Evolutionary conservation across 1,140 invertebrate species (phyloP).

Genomic region (Lordiphosa collinella): DNA sequence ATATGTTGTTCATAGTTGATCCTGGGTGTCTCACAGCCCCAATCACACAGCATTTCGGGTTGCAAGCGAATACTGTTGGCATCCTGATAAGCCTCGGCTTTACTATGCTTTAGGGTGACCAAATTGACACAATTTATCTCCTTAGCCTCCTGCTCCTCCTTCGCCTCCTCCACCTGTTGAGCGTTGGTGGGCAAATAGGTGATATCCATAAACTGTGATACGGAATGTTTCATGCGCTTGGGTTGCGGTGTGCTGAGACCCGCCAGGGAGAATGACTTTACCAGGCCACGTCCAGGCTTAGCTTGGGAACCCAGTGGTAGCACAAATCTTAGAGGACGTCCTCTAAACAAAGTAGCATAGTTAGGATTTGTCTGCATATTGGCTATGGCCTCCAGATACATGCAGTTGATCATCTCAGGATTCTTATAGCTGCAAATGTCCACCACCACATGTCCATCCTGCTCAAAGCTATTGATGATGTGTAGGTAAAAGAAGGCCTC

Average conservation of each 20-base stretch:
- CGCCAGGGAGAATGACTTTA: constrained; percentile 63
- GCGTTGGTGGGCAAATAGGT: constrained; percentile 59
- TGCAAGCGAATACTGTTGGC: constrained; percentile 81
- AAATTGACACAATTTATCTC: constrained; percentile 74
- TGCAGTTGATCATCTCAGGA: constrained; percentile 90
- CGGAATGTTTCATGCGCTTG: constrained; percentile 53
- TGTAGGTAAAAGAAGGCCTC: constrained; percentile 92
- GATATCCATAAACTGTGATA: constrained; percentile 62
- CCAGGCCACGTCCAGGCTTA: constrained; percentile 23
- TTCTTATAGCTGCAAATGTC: constrained; percentile 92
- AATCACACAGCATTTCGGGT: constrained; percentile 85
- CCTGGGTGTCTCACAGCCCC: constrained; percentile 91
- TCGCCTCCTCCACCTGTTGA: constrained; percentile 19
- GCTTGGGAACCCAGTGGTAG: constrained; percentile 80
- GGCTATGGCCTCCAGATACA: constrained; percentile 91
- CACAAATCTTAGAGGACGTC: constrained; percentile 87
- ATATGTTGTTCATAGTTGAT: constrained; percentile 85
- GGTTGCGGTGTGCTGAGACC: constrained; percentile 33
- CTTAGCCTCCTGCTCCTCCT: constrained; percentile 1
- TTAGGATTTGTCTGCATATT: constrained; percentile 89
- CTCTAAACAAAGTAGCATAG: constrained; percentile 89
- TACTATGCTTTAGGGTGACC: constrained; percentile 80
- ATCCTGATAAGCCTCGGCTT: constrained; percentile 81
- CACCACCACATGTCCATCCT: constrained; percentile 85
- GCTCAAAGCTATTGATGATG: constrained; percentile 93